phyloP scores from a whole-genome alignment of 1,140 invertebrate species.

The Trichomalopsis sarcophagae region DNA sequence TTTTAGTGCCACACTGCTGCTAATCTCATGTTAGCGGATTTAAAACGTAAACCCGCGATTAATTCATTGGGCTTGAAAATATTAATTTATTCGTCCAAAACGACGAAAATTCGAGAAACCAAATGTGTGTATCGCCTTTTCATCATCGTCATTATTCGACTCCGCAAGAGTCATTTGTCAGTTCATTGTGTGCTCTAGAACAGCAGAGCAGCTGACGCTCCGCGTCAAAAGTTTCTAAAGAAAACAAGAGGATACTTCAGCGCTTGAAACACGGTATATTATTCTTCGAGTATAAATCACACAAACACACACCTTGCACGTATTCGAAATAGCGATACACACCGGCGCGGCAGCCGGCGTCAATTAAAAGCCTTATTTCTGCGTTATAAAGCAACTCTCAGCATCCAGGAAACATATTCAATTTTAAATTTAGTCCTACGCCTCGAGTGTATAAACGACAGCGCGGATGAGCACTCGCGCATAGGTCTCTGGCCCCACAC shows the following conservation, averaged over 20 bases:
- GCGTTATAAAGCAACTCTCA: not conserved
- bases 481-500: not conserved
- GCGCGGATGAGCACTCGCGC: not conserved
- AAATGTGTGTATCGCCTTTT: not conserved
- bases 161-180: not conserved
- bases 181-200: not conserved
- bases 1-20: too few species aligned
- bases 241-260: not conserved
- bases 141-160: not conserved
- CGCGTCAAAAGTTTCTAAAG: not conserved
- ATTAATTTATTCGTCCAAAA: too few species aligned
- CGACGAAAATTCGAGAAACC: not conserved
- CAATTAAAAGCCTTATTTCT: not conserved
- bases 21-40: not conserved
- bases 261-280: not conserved
- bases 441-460: not conserved
- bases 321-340: not conserved
- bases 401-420: not conserved
- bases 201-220: not conserved
- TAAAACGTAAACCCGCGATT: not conserved
- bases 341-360: too few species aligned
- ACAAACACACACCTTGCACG: not conserved
- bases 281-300: too few species aligned
- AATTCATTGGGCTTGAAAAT: not conserved
- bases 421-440: conserved; percentile 10